A percentile compares a stretch with the other conserved stretches of the same genome.
Conservation (phyloP, 2,888 invertebrate species). For the Chromoteleia sp. region DNA sequence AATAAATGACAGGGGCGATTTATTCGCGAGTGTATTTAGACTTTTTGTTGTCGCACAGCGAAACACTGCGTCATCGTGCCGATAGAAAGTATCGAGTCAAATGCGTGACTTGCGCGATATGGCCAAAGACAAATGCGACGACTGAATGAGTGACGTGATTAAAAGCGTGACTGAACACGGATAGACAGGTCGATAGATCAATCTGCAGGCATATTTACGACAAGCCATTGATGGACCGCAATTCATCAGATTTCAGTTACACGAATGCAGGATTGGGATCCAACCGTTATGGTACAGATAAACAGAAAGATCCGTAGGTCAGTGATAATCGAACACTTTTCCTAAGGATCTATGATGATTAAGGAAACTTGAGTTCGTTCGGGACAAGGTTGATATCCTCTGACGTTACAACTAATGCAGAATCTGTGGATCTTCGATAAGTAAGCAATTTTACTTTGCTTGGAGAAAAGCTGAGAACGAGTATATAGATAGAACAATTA, state of each 20-base stretch:
- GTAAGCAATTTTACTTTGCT: no score
- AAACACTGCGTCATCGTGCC: conserved; percentile 48
- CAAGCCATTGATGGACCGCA: conserved; percentile 7
- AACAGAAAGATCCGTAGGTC: neutral
- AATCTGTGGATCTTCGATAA: no score
- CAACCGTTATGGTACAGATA: no score
- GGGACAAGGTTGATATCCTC: no score
- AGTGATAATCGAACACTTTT: no score
- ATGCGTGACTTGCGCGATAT: conserved; percentile 55
- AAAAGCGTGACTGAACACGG: conserved; percentile 70
- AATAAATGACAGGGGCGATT: conserved; percentile 52
- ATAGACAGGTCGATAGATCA: conserved; percentile 50
- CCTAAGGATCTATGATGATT: no score
- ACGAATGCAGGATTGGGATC: no score
- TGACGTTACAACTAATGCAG: no score
- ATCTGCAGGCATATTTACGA: conserved; percentile 43
- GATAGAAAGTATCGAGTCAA: conserved; percentile 49
- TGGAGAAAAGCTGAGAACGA: no score
- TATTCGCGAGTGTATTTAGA: conserved; percentile 31
- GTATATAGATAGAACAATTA: no score
- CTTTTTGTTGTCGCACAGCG: conserved; percentile 30
- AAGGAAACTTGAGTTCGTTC: no score
- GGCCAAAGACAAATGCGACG: conserved; percentile 66
- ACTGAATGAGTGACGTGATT: conserved; percentile 74
- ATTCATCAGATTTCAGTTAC: conserved; percentile 50